These are phyloP conservation scores for Aphis craccivora DNA, from an alignment of 1,140 invertebrate species.

Conservation along the genomic window DNA sequence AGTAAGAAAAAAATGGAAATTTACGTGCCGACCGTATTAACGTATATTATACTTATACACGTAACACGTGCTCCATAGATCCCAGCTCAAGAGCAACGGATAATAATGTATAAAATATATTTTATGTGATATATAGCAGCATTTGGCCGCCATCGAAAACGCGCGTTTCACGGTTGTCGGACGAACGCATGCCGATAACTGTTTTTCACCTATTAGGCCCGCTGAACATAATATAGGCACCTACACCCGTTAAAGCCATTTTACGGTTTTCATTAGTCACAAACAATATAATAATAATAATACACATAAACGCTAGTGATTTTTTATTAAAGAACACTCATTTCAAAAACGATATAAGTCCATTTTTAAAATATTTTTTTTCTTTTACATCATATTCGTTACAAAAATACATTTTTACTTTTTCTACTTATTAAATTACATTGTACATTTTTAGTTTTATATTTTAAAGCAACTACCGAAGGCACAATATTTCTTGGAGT, in stretches of 20 bases:
- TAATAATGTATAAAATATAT: conserved; percentile 9
- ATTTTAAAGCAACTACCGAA: neutral
- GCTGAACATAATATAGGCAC: neutral
- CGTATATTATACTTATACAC: neutral
- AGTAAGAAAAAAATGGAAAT: conserved; percentile 27
- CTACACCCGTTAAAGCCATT: neutral
- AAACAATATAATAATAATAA: neutral
- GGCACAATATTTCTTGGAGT: neutral
- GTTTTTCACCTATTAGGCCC: conserved; percentile 49
- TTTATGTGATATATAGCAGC: neutral
- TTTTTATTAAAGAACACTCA: neutral
- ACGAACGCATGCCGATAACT: conserved; percentile 50
- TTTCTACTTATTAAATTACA: neutral
- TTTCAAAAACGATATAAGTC: neutral
- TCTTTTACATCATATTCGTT: no score
- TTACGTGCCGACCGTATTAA: neutral
- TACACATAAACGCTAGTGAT: neutral
- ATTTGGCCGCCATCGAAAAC: conserved; percentile 35
- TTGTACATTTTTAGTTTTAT: neutral
- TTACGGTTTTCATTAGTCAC: conserved; percentile 52
- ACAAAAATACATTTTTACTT: no score
- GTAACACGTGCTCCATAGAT: neutral
- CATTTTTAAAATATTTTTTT: neutral
- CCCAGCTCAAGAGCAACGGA: neutral
- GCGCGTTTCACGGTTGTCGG: conserved; percentile 45